Base-by-base conservation (phyloP, 2,888 invertebrate species). In the Hydraecia micacea region DNA sequence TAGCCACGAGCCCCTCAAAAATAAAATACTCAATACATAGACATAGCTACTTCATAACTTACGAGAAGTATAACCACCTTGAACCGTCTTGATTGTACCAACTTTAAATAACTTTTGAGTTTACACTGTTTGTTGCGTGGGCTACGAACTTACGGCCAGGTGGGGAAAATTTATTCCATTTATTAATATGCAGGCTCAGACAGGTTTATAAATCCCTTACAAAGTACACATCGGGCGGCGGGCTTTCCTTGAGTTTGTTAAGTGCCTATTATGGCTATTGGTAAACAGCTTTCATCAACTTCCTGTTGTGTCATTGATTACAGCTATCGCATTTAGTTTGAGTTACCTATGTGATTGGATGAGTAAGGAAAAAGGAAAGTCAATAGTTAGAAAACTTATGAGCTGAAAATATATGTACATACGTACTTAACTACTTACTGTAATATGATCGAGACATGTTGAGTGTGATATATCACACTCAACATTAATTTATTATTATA, bases 91-190 rank as follows among this genome's bases (percentile, higher is more conserved):
- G 85, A 85, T 85, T 86, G 83, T 87, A 81, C 79, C 63, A 88
- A 88, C 70, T 89, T 88, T 85, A 84, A 86, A 88, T 85, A 87
- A 89, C 79, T 89, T 88, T 88, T 85, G 85, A 88, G 80, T 87
- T 82, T 72, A 81, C 85, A 74, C 36, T 81, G 86, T 84, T 81
- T 86, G 88, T 88, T 88, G 88, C 83, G 85, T 83, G 79, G 86
- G 84, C 73, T 71, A 78, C 77, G 70, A 80, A 76, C 79, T 76
- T 74, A 75, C 70, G 80, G 79, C 80, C 81, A 88, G 88, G 80
- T 86, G 86, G 77, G 77, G 84, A 46, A 86, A 88, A 84, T 89
- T 87, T 89, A 88, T 89, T 86, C 89, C 74, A 80, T 85, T 88
- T 86, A 88, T 88, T 88, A 88, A 81, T 85, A 89, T 87, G 81